A percentile compares a stretch with the other conserved stretches of the same genome.
These are phyloP conservation scores for Anthopleura sola DNA, from an alignment of 64 coral and sea anemone genomes.

Conservation along the genomic window DNA sequence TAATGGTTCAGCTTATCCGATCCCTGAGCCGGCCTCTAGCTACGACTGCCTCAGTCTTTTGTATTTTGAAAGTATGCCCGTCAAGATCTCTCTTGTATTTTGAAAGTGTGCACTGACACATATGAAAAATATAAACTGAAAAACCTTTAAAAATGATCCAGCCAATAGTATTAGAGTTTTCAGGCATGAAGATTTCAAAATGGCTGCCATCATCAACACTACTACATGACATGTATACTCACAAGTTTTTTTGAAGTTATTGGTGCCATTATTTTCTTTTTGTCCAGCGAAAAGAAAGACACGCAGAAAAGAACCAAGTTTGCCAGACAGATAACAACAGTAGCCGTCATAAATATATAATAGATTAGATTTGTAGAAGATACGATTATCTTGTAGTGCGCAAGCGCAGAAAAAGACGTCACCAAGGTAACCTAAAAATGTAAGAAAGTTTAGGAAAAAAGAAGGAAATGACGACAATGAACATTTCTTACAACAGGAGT, in stretches of 20 bases:
- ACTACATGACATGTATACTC: neutral
- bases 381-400: neutral
- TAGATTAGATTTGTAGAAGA: neutral
- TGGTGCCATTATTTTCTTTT: neutral
- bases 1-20: too few species aligned
- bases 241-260: neutral
- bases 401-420: constrained; percentile 1
- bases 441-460: neutral
- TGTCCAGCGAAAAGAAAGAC: constrained; percentile 9
- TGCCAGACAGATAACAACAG: neutral
- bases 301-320: neutral
- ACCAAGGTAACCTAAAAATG: neutral
- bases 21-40: too few species aligned
- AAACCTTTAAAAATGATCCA: too few species aligned
- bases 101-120: too few species aligned
- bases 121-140: too few species aligned
- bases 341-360: constrained; percentile 5
- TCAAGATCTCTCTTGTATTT: too few species aligned
- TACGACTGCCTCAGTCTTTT: too few species aligned
- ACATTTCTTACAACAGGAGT: too few species aligned
- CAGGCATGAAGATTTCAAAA: neutral
- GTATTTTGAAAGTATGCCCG: too few species aligned
- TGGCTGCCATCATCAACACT: neutral
- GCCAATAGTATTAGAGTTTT: too few species aligned
- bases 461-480: too few species aligned